Conservation (phyloP, 2,797 vertebrate genomes). For the Lagocephalus sceleratus region DNA sequence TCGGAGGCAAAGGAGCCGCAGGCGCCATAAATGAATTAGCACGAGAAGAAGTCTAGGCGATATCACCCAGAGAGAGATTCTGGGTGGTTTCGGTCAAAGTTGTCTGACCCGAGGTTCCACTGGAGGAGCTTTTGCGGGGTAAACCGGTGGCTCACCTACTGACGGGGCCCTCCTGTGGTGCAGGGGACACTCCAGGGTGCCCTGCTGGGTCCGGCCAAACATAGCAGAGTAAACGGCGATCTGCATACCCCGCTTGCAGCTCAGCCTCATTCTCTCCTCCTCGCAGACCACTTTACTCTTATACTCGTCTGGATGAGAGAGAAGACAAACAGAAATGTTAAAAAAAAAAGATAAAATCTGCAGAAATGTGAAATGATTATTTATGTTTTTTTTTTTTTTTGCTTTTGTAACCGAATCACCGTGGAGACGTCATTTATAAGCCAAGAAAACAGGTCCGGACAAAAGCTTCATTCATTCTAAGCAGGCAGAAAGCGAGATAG, state of each 20-base stretch:
- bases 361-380: neutral
- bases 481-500: conserved; percentile 10
- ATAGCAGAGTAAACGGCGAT: conserved; percentile 85
- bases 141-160: conserved; percentile 80
- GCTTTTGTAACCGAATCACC: too few relatives aligned
- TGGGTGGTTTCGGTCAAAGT: too few relatives aligned
- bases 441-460: neutral
- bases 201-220: conserved; percentile 85
- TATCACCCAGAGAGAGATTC: conserved; percentile 2
- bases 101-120: too few relatives aligned
- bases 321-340: neutral
- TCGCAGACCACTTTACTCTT: conserved; percentile 90
- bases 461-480: conserved; percentile 8
- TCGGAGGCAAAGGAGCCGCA: too few relatives aligned
- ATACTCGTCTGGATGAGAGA: conserved; percentile 78
- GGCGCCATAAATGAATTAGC: neutral
- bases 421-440: neutral
- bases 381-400: neutral
- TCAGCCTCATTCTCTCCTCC: conserved; percentile 85
- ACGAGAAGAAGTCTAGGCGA: conserved; percentile 17
- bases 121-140: too few relatives aligned
- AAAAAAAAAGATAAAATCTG: neutral
- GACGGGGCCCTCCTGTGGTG: conserved; percentile 75
- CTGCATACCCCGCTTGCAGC: conserved; percentile 86
- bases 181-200: conserved; percentile 84